Percentiles rank a stretch among this genome's conserved stretches.
Evolutionary conservation across 2,797 vertebrate species (phyloP).

Genomic region (Paramormyrops hopkinsi): DNA sequence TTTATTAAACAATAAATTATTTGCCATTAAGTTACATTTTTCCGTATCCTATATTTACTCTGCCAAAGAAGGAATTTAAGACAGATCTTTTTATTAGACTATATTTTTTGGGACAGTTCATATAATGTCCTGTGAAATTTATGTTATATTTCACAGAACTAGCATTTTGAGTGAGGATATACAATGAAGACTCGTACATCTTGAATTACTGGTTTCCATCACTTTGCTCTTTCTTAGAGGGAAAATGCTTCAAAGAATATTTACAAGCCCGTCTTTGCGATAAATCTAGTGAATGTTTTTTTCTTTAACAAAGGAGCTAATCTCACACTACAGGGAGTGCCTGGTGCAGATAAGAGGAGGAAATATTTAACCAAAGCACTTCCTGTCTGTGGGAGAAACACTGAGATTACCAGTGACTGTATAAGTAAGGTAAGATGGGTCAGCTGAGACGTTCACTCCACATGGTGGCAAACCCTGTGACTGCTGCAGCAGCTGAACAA

Average conservation of each 20-base stretch:
- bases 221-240: not conserved
- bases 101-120: not conserved
- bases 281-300: not conserved
- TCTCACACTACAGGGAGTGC: slow-evolving; percentile 19
- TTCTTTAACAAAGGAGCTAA: slow-evolving; percentile 5
- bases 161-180: not conserved
- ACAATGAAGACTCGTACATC: not conserved
- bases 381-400: slow-evolving; percentile 10
- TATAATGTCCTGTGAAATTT: not conserved
- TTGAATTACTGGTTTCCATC: not conserved
- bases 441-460: not conserved
- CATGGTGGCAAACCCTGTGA: not conserved
- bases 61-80: not conserved
- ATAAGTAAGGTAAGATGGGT: not conserved
- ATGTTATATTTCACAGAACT: not conserved
- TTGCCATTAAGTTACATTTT: not conserved
- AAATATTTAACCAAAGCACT: slow-evolving; percentile 31
- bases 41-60: not conserved
- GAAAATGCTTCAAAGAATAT: not conserved
- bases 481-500: not conserved
- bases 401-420: slow-evolving; percentile 5
- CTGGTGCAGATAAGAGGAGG: slow-evolving; percentile 9
- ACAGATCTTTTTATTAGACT: not conserved
- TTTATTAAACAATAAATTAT: not conserved
- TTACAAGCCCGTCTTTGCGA: not conserved